A percentile compares a stretch with the other conserved stretches of the same genome.
Conservation (phyloP, 1,140 invertebrate species). For the Dinothrombium tinctorium region DNA sequence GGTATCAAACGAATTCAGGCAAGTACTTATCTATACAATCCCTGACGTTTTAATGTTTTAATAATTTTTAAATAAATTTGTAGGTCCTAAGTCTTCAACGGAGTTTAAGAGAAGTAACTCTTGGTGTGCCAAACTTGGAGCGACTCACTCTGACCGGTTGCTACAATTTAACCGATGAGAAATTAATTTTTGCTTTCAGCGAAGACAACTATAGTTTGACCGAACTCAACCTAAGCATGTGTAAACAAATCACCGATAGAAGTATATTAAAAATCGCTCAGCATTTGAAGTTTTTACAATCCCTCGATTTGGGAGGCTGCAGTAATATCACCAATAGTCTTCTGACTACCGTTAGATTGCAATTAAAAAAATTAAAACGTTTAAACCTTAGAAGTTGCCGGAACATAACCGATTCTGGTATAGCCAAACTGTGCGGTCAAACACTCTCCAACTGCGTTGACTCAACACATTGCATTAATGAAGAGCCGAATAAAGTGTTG, state of each 20-base stretch:
- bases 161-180: constrained; percentile 63
- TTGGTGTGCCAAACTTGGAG: constrained; percentile 57
- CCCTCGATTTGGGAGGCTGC: constrained; percentile 67
- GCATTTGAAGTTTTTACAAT: constrained; percentile 59
- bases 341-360: constrained; percentile 58
- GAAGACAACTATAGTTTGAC: constrained; percentile 35
- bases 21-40: not conserved
- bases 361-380: constrained; percentile 45
- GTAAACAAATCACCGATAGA: constrained; percentile 76
- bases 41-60: not conserved
- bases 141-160: constrained; percentile 73
- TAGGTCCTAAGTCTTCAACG: constrained; percentile 53
- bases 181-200: constrained; percentile 51
- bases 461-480: no score
- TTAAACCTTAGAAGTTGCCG: constrained; percentile 74
- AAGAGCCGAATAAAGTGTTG: constrained; percentile 20
- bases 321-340: constrained; percentile 67
- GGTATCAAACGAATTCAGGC: constrained; percentile 61
- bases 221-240: constrained; percentile 61
- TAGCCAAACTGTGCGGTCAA: constrained; percentile 55
- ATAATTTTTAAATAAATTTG: no score
- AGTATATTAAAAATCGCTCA: constrained; percentile 57
- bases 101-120: constrained; percentile 59
- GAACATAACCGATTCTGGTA: constrained; percentile 66
- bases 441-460: constrained; percentile 18